A percentile compares a stretch with the other conserved stretches of the same genome.
Conservation (phyloP, 1,140 invertebrate genomes). For the Idris sp. region DNA sequence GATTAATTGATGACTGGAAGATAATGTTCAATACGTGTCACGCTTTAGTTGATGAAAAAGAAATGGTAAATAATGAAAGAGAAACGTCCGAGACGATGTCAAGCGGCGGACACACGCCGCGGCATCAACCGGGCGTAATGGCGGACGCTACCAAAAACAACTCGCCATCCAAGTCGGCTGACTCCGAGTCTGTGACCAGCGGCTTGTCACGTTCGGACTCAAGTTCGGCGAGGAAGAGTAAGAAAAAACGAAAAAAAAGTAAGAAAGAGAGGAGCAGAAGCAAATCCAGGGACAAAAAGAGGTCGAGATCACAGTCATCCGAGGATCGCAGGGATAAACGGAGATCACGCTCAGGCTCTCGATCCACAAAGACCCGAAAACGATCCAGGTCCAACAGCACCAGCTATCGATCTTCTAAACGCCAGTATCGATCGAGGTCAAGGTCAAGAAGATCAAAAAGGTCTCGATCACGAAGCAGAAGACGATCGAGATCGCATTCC, state of each 20-base stretch:
- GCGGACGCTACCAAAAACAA: constrained; percentile 55
- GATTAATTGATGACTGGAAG: constrained; percentile 32
- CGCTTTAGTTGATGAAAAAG: constrained; percentile 77
- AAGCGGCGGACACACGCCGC: constrained; percentile 70
- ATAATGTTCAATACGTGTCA: constrained; percentile 63
- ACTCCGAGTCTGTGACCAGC: constrained; percentile 66
- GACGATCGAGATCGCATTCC: constrained; percentile 68
- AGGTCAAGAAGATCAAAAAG: constrained; percentile 66
- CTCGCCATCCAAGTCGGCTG: constrained; percentile 66
- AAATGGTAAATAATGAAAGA: constrained; percentile 76
- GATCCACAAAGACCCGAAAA: constrained; percentile 61
- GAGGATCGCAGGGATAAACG: constrained; percentile 62
- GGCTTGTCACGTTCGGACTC: constrained; percentile 64
- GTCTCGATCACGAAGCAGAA: constrained; percentile 53
- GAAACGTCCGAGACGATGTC: constrained; percentile 74
- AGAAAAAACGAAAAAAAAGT: constrained; percentile 59
- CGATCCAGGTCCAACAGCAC: constrained; percentile 68
- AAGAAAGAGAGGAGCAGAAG: constrained; percentile 68
- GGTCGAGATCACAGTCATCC: constrained; percentile 68
- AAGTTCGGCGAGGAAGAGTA: constrained; percentile 53
- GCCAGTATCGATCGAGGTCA: constrained; percentile 64
- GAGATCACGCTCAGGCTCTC: constrained; percentile 65
- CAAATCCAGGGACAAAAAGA: constrained; percentile 64
- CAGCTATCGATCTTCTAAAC: constrained; percentile 64
- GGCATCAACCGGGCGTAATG: constrained; percentile 58